Evolutionary conservation across 2,113 vertebrate genomes (phyloP), one percentile per base, ranked within the genome.

Genomic region (Peromyscus maniculatus): DNA sequence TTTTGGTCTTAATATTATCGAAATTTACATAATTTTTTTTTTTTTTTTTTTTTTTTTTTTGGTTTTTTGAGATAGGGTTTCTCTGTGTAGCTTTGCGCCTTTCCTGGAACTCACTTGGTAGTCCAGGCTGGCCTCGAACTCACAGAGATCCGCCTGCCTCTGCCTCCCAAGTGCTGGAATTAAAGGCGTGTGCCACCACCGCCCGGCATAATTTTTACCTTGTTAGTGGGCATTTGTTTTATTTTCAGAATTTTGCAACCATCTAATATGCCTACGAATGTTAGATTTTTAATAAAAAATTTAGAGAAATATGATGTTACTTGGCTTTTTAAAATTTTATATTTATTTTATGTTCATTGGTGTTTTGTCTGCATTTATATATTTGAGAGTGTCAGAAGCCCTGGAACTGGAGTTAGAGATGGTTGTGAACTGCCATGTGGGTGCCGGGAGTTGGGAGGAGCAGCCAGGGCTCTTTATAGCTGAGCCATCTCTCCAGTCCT

Each of bases 191-290:
- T n/a, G n/a, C n/a, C n/a, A n/a, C n/a, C n/a, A n/a, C n/a, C n/a
- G n/a, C n/a, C n/a, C n/a, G n/a, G n/a, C 49, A 64, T 87, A 74
- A 11, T 67, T 33, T 39, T 86, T 91, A 2, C 7, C 10, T 7
- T 97, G 8, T 91, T 59, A 75, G 3, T 86, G 43, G 33, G 71
- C 7, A 78, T 87, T 83, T 82, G 8, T 28, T 95, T 97, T 87
- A 39, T 86, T 86, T 92, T 83, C 46, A 75, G 46, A 43, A n/a
- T 69, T 93, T 94, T 91, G 10, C 19, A 90, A n/a, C 75, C 83
- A 74, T 57, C 3, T 69, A 91, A 87, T 78, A 49, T 9, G 75
- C 9, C 11, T 39, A 8, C 91, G 15, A 91, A 84, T 24, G 24
- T 43, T 39, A 2, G 67, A 3, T 64, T 46, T 72, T 31, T 5